Evolutionary conservation across 2,113 vertebrate species (phyloP).

Genomic region (Rhinolophus sinicus): DNA sequence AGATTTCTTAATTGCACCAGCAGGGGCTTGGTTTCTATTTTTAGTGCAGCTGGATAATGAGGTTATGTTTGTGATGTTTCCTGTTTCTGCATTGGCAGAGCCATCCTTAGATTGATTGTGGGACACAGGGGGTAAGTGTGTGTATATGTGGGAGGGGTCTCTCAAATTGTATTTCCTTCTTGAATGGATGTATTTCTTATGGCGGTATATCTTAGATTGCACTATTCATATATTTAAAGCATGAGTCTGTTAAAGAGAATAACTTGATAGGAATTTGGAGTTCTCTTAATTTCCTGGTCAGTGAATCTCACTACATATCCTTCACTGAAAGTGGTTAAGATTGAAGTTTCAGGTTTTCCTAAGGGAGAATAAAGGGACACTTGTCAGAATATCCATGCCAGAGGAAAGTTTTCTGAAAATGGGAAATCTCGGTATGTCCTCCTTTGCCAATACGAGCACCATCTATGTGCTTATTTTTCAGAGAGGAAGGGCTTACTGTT

Average conservation of each 20-base stretch:
- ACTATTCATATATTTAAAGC: background rate
- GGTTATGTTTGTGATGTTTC: conserved; percentile 72
- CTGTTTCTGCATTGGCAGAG: conserved; percentile 55
- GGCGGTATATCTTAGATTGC: background rate
- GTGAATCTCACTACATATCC: background rate
- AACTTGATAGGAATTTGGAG: background rate
- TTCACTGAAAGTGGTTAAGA: background rate
- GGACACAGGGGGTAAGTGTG: background rate
- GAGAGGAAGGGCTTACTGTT: background rate
- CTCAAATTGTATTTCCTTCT: background rate
- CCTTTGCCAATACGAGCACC: background rate
- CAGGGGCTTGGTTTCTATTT: conserved; percentile 84
- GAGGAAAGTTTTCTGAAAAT: background rate
- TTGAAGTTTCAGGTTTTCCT: background rate
- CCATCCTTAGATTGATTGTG: conserved; percentile 41
- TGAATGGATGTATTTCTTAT: rapidly evolving
- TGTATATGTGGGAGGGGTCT: background rate
- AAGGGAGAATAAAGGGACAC: background rate
- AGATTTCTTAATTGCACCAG: conserved; percentile 86
- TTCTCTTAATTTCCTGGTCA: background rate
- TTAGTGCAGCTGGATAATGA: conserved; percentile 79
- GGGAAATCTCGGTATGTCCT: background rate
- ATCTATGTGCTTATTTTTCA: background rate
- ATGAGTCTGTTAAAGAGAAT: background rate
- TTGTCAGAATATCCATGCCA: background rate